These are phyloP conservation scores for Bradypus variegatus DNA, from an alignment of 2,797 vertebrate species.

Conservation along the genomic window DNA sequence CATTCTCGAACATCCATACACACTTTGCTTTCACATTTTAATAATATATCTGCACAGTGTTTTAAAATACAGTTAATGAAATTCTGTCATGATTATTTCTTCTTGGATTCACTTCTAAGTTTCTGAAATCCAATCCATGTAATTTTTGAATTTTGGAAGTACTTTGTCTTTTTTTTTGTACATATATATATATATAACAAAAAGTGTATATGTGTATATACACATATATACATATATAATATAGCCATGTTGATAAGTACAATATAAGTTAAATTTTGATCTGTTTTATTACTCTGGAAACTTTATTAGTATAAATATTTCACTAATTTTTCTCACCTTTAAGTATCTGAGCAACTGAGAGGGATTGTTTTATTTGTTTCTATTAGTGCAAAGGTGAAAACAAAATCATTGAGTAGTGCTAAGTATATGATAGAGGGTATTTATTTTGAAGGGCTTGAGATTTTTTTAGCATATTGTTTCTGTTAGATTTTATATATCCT, in stretches of 20 bases:
- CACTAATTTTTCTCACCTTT: background rate
- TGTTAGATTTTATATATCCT: background rate
- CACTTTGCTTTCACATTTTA: background rate
- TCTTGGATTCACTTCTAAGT: background rate
- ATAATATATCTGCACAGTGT: background rate
- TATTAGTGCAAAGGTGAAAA: background rate
- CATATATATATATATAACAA: background rate
- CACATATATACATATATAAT: background rate
- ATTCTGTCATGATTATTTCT: background rate
- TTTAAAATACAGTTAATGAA: background rate
- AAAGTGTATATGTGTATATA: background rate
- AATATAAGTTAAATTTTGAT: background rate
- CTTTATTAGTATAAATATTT: background rate
- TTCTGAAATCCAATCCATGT: background rate
- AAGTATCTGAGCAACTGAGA: background rate
- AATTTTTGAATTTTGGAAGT: slow-evolving; percentile 22
- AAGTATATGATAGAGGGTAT: background rate
- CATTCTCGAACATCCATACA: background rate
- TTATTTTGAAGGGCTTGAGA: background rate
- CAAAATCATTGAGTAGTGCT: background rate
- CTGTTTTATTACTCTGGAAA: background rate
- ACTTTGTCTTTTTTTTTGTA: too few species aligned
- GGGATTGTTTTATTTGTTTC: background rate
- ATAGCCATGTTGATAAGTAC: background rate
- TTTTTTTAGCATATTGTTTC: background rate